These are phyloP conservation scores for Phortica magna DNA, from an alignment of 2,888 invertebrate genomes.

Conservation along the genomic window DNA sequence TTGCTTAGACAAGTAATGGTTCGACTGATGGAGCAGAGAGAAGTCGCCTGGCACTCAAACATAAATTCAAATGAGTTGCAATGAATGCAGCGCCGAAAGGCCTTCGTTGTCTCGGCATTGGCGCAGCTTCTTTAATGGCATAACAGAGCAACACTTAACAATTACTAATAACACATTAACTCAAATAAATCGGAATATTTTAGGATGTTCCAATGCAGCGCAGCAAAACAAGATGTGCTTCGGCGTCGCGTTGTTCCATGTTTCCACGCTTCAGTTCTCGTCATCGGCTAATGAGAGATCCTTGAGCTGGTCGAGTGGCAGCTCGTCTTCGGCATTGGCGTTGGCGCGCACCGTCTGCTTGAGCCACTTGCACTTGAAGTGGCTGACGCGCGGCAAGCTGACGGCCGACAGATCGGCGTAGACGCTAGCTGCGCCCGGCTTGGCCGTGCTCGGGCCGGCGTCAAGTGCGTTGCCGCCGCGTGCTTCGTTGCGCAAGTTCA, in stretches of 20 bases:
- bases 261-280: not conserved
- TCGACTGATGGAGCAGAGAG: too few relatives aligned
- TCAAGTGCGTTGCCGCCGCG: too few relatives aligned
- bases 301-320: not conserved
- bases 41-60: too few relatives aligned
- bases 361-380: not conserved
- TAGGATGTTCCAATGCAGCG: too few relatives aligned
- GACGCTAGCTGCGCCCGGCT: not conserved
- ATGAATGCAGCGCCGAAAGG: too few relatives aligned
- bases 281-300: not conserved
- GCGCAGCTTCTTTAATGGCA: too few relatives aligned
- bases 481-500: not conserved
- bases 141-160: too few relatives aligned
- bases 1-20: too few relatives aligned
- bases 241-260: not conserved
- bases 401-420: not conserved
- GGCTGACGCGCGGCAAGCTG: not conserved
- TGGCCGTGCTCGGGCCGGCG: not conserved
- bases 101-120: too few relatives aligned
- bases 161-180: too few relatives aligned
- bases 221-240: not conserved
- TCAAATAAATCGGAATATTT: too few relatives aligned
- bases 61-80: too few relatives aligned
- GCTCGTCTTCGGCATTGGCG: not conserved
- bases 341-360: not conserved